A percentile compares a stretch with the other conserved stretches of the same genome.
phyloP scores from a whole-genome alignment of 2,113 vertebrate genomes.

The Petromus typicus region DNA sequence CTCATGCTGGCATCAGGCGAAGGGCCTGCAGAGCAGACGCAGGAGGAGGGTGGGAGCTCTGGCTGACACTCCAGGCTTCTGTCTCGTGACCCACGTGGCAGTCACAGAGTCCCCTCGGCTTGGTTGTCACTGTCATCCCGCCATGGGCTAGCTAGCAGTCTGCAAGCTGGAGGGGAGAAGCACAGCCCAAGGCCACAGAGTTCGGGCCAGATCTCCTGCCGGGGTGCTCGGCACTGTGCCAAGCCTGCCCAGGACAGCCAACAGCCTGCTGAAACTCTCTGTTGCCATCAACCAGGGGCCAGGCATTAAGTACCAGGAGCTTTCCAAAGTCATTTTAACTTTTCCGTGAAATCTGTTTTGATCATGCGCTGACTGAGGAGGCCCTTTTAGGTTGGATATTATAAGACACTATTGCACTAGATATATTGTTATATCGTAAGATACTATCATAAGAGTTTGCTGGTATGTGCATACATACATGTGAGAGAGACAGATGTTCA shows the following conservation, averaged over 20 bases:
- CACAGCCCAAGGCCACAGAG: not conserved
- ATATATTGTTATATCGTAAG: no score
- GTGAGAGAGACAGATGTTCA: not conserved
- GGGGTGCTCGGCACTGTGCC: not conserved
- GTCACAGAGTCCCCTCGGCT: fast-evolving
- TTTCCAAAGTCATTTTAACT: not conserved
- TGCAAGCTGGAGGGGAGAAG: not conserved
- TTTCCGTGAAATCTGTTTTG: not conserved
- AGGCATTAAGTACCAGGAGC: not conserved
- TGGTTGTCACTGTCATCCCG: not conserved
- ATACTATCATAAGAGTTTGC: no score
- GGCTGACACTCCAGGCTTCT: not conserved
- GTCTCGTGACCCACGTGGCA: no score
- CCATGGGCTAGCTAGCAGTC: not conserved
- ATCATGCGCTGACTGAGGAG: not conserved
- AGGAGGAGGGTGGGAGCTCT: not conserved
- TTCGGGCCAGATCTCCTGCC: fast-evolving
- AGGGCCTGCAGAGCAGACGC: not conserved
- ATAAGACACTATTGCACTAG: not conserved
- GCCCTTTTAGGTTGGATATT: not conserved
- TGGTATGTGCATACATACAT: no score
- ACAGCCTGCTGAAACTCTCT: no score
- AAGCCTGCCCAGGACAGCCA: not conserved
- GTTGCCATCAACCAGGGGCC: not conserved
- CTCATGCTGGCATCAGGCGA: not conserved